phyloP scores from a whole-genome alignment of 1,140 invertebrate genomes.

The Mercenaria mercenaria region DNA sequence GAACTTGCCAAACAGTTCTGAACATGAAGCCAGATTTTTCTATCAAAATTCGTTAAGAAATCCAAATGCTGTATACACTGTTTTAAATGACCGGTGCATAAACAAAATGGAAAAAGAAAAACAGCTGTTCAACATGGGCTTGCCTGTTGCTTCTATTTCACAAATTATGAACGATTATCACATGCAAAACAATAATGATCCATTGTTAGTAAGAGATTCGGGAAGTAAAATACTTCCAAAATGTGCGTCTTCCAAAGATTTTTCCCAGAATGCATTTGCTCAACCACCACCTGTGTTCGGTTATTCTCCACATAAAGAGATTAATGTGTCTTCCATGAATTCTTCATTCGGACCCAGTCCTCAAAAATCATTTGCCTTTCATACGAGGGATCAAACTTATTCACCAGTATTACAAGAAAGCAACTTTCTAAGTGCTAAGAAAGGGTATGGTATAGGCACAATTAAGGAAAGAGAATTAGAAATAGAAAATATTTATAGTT shows the following conservation, averaged over 20 bases:
- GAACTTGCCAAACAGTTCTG: not conserved
- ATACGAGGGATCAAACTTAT: not conserved
- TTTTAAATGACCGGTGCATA: not conserved
- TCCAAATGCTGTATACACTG: slow-evolving; percentile 3
- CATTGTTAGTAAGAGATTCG: slow-evolving; percentile 18
- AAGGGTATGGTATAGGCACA: not conserved
- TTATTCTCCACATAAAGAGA: slow-evolving; percentile 18
- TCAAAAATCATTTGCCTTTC: not conserved
- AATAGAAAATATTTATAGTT: not conserved
- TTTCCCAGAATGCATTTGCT: slow-evolving; percentile 12
- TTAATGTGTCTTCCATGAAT: slow-evolving; percentile 13
- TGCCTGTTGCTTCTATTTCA: not conserved
- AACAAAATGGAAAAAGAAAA: slow-evolving; percentile 17
- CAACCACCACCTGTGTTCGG: slow-evolving; percentile 14
- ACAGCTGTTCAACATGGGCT: not conserved
- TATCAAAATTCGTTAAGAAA: slow-evolving; percentile 44
- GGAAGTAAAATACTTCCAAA: not conserved
- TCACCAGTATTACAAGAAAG: not conserved
- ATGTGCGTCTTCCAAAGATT: slow-evolving; percentile 21
- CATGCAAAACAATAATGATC: not conserved
- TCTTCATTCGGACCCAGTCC: not conserved
- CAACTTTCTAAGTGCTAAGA: not conserved
- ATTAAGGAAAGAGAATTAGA: not conserved
- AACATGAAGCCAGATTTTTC: slow-evolving; percentile 48
- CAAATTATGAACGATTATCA: not conserved